A percentile compares a stretch with the other conserved stretches of the same genome.
Conservation (phyloP, 2,888 invertebrate species). For the Lithophane socia region DNA sequence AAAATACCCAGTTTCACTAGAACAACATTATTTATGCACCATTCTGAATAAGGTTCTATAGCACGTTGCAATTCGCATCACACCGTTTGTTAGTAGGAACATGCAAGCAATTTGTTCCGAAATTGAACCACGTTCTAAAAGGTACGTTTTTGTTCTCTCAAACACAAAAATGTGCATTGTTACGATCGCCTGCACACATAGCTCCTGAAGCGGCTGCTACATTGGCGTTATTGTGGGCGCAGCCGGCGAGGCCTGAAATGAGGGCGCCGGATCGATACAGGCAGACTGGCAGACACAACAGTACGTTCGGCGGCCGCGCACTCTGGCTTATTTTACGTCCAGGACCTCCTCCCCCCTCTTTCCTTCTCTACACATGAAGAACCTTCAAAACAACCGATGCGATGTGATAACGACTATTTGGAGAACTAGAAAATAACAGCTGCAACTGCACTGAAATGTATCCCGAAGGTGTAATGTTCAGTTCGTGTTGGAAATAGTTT, state of each 20-base stretch:
- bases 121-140: conserved; percentile 60
- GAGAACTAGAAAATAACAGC: conserved; percentile 39
- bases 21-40: conserved; percentile 52
- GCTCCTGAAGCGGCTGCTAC: conserved; percentile 75
- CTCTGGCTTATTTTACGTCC: conserved; percentile 59
- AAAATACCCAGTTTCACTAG: conserved; percentile 48
- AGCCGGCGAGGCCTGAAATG: conserved; percentile 83
- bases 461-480: conserved; percentile 51
- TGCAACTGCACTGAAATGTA: conserved; percentile 44
- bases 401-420: conserved; percentile 53
- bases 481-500: conserved; percentile 45
- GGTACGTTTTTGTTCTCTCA: conserved; percentile 57
- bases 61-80: conserved; percentile 41
- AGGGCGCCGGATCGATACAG: conserved; percentile 91
- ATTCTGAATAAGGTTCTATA: conserved; percentile 48
- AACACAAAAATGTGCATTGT: conserved; percentile 62
- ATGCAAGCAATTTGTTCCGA: conserved; percentile 51
- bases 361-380: conserved; percentile 31
- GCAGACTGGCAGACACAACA: conserved; percentile 89
- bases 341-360: conserved; percentile 35
- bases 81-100: conserved; percentile 51
- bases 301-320: conserved; percentile 61
- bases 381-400: conserved; percentile 51
- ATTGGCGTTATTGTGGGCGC: conserved; percentile 79
- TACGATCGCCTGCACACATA: conserved; percentile 69